Conservation (phyloP, 1,140 invertebrate species). For the Calliphora vicina region DNA sequence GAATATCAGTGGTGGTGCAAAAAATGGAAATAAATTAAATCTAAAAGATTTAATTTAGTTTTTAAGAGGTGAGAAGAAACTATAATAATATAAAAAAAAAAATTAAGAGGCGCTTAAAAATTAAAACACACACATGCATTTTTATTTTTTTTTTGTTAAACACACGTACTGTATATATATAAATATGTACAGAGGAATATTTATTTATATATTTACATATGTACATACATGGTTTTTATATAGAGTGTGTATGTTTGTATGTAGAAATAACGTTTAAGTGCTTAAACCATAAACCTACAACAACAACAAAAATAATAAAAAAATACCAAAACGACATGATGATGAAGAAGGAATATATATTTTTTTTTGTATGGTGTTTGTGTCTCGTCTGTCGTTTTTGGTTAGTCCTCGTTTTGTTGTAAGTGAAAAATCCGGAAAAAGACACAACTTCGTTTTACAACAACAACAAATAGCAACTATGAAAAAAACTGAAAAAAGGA, state of each 20-base stretch:
- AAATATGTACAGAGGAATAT: too few relatives aligned
- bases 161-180: background rate
- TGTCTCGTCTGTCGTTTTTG: background rate
- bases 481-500: background rate
- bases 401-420: constrained; percentile 22
- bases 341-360: background rate
- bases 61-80: constrained; percentile 22
- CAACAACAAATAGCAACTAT: background rate
- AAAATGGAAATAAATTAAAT: background rate
- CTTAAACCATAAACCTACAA: constrained; percentile 28
- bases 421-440: constrained; percentile 35
- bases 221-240: background rate
- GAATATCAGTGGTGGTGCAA: background rate
- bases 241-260: background rate
- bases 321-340: background rate
- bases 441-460: constrained; percentile 17
- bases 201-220: background rate
- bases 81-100: background rate
- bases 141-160: too few relatives aligned
- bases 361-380: constrained; percentile 3
- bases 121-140: constrained; percentile 10
- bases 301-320: constrained; percentile 12
- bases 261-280: constrained; percentile 29
- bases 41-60: background rate
- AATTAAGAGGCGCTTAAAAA: constrained; percentile 33